phyloP scores from a whole-genome alignment of 2,113 vertebrate genomes.

The Spheniscus mendiculus region DNA sequence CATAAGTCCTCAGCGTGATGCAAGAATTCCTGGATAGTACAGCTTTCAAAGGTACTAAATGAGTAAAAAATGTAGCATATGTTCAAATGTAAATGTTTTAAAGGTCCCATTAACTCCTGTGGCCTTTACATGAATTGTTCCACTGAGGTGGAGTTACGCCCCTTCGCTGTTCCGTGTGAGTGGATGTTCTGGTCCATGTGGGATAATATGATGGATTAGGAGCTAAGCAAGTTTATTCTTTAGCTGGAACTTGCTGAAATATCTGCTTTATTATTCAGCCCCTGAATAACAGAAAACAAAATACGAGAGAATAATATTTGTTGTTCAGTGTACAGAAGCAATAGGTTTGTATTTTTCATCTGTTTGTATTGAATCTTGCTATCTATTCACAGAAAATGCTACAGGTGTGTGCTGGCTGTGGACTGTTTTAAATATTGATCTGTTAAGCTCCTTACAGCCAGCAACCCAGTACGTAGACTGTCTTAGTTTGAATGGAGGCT shows the following conservation, averaged over 20 bases:
- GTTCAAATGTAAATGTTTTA: neutral
- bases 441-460: neutral
- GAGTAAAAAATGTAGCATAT: neutral
- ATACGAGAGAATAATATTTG: neutral
- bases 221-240: neutral
- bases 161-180: neutral
- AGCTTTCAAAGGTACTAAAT: neutral
- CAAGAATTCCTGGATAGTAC: neutral
- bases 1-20: neutral
- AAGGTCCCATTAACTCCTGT: neutral
- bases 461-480: neutral
- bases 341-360: neutral
- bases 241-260: neutral
- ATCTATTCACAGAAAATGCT: neutral
- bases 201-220: neutral
- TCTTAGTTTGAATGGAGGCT: neutral
- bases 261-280: neutral
- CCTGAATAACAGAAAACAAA: neutral
- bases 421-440: neutral
- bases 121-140: neutral
- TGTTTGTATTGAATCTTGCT: neutral
- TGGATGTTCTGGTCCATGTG: neutral
- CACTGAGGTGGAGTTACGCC: neutral
- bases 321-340: neutral
- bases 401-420: neutral